phyloP scores from a whole-genome alignment of 2,113 vertebrate genomes.

The Phyllostomus hastatus region DNA sequence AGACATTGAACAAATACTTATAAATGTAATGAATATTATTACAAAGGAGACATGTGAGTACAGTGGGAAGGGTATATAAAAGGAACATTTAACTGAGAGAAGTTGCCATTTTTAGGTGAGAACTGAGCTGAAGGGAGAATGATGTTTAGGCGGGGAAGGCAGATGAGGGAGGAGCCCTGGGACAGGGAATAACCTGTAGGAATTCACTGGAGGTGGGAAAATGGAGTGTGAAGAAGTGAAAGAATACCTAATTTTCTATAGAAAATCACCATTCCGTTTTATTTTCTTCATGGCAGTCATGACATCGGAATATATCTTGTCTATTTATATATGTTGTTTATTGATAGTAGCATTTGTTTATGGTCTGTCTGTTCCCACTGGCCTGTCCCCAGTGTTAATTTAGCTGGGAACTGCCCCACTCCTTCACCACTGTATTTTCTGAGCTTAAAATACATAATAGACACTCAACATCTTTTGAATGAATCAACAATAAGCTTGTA shows the following conservation, averaged over 20 bases:
- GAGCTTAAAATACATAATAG: background rate
- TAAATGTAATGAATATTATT: background rate
- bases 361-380: background rate
- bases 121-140: slow-evolving; percentile 3
- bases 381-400: background rate
- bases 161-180: background rate
- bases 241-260: slow-evolving; percentile 23
- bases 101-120: background rate
- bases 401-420: background rate
- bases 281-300: background rate
- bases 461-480: slow-evolving; percentile 3
- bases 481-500: background rate
- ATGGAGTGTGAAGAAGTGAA: background rate
- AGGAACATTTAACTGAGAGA: slow-evolving; percentile 13
- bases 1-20: background rate
- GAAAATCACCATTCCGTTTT: background rate
- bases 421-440: background rate
- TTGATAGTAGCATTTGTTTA: slow-evolving; percentile 14
- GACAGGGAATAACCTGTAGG: background rate
- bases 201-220: slow-evolving; percentile 12
- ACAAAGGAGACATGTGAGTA: background rate
- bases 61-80: background rate
- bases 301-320: background rate
- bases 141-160: background rate
- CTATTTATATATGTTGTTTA: background rate